These are phyloP conservation scores for Cryptophagus acutangulus DNA, from an alignment of 2,888 invertebrate genomes.

Conservation along the genomic window DNA sequence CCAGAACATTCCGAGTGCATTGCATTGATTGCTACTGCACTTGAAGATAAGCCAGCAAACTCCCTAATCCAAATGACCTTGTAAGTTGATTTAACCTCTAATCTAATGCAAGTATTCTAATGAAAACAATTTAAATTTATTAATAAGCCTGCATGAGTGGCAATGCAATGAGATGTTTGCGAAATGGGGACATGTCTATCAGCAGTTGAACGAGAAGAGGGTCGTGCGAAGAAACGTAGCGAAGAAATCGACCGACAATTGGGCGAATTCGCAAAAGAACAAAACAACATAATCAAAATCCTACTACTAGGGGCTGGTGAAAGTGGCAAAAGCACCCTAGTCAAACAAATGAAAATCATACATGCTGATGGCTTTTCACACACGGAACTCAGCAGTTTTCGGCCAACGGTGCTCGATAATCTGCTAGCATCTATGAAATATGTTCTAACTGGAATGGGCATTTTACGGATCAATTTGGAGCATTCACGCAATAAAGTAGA, in stretches of 20 bases:
- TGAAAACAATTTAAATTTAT: too few relatives aligned
- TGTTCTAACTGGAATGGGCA: conserved; percentile 62
- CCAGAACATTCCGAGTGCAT: too few relatives aligned
- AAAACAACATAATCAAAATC: conserved; percentile 59
- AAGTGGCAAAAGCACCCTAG: conserved; percentile 63
- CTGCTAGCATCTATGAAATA: conserved; percentile 63
- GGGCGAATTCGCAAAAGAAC: conserved; percentile 55
- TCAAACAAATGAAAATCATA: conserved; percentile 67
- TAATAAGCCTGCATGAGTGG: background rate
- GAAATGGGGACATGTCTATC: conserved; percentile 58
- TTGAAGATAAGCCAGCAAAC: too few relatives aligned
- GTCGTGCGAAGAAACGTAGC: conserved; percentile 55
- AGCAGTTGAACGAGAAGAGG: conserved; percentile 57
- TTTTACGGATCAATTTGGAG: conserved; percentile 59
- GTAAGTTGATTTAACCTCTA: too few relatives aligned
- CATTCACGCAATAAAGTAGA: conserved; percentile 54
- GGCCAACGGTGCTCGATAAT: conserved; percentile 62
- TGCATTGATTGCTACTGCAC: too few relatives aligned
- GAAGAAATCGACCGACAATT: conserved; percentile 59
- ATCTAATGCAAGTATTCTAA: too few relatives aligned
- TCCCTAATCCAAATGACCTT: too few relatives aligned
- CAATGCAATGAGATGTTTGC: conserved; percentile 35
- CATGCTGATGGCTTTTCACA: conserved; percentile 61
- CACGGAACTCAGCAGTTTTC: conserved; percentile 57
- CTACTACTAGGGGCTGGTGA: conserved; percentile 61